Evolutionary conservation across 2,113 vertebrate species (phyloP).

Genomic region (Xiphophorus couchianus): DNA sequence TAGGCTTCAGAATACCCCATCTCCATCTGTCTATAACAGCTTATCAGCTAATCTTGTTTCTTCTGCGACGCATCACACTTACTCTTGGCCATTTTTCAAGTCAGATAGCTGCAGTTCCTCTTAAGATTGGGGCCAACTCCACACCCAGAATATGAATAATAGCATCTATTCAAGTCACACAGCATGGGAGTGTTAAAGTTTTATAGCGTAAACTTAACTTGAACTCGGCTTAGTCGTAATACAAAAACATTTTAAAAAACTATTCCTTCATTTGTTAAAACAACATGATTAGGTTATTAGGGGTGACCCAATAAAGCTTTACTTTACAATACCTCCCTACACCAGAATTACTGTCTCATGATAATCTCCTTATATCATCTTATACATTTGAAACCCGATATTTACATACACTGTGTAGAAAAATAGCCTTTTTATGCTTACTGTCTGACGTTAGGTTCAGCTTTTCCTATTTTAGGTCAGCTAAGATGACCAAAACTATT

Average conservation of each 20-base stretch:
- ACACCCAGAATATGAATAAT: constrained; percentile 2
- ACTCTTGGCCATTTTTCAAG: background rate
- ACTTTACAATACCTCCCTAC: no score
- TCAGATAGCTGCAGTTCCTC: background rate
- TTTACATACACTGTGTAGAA: no score
- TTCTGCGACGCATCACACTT: constrained; percentile 1
- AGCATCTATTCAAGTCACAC: background rate
- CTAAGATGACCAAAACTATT: no score
- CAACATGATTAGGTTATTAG: background rate
- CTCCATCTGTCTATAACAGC: constrained; percentile 45
- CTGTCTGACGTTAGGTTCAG: background rate
- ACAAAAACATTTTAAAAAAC: no score
- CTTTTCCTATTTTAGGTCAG: background rate
- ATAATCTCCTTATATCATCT: no score
- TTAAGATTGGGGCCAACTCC: background rate
- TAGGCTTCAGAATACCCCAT: constrained; percentile 11
- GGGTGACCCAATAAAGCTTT: no score
- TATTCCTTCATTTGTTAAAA: no score
- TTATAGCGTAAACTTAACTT: background rate
- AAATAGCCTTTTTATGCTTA: no score
- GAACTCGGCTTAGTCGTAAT: background rate
- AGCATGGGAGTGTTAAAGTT: background rate
- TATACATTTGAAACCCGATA: no score
- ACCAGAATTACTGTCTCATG: no score
- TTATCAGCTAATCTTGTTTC: constrained; percentile 17